Conservation (phyloP, 2,888 invertebrate species). For the Chironomus riparius region DNA sequence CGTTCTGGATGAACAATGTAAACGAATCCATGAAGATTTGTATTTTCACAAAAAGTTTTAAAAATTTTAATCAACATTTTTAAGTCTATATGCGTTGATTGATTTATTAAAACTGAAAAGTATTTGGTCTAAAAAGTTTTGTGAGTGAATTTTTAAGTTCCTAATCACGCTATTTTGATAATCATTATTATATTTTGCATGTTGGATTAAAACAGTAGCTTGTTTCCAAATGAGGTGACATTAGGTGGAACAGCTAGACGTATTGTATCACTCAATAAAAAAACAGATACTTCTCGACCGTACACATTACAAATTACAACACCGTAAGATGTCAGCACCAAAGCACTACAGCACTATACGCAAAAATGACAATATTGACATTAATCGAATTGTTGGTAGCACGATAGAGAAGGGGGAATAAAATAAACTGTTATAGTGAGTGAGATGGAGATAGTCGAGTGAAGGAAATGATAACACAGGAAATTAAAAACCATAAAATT, state of each 20-base stretch:
- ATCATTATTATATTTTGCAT: neutral
- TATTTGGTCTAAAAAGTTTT: too few relatives aligned
- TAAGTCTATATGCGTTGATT: too few relatives aligned
- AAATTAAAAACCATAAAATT: slow-evolving; percentile 25
- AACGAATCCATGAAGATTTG: neutral
- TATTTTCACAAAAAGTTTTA: neutral
- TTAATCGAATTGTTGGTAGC: neutral
- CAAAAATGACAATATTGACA: neutral
- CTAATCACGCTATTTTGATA: too few relatives aligned
- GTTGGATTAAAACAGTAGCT: neutral
- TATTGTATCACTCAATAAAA: too few relatives aligned
- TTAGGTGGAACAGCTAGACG: too few relatives aligned
- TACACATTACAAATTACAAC: too few relatives aligned
- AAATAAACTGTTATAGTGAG: neutral
- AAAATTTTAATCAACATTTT: too few relatives aligned
- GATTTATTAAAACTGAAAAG: too few relatives aligned
- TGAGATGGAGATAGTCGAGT: neutral
- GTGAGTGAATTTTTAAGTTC: too few relatives aligned
- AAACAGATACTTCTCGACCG: too few relatives aligned
- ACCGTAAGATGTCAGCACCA: neutral
- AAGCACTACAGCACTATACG: neutral
- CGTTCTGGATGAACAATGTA: neutral
- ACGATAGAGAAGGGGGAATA: neutral
- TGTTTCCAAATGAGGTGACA: too few relatives aligned
- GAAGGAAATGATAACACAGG: slow-evolving; percentile 23